phyloP scores from a whole-genome alignment of 2,888 invertebrate species.

The Eumacrocentrus americanus region DNA sequence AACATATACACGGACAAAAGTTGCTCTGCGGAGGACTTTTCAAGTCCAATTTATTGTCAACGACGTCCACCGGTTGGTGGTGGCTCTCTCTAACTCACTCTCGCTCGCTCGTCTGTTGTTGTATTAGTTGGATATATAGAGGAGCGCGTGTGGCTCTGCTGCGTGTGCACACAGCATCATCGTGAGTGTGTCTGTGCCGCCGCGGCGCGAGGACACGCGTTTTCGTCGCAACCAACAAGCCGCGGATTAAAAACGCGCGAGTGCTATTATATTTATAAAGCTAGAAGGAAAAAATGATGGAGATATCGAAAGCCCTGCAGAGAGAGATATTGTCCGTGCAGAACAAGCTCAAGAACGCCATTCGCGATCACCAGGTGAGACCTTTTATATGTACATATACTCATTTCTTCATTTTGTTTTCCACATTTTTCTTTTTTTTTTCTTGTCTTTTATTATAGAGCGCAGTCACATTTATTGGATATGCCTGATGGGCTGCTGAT shows the following conservation, averaged over 20 bases:
- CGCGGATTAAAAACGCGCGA: neutral
- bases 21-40: too few species aligned
- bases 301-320: slow-evolving; percentile 69
- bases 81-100: neutral
- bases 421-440: neutral
- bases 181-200: neutral
- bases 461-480: too few species aligned
- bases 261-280: neutral
- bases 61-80: too few species aligned
- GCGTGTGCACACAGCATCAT: too few species aligned
- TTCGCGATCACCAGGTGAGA: slow-evolving; percentile 70
- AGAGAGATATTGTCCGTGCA: slow-evolving; percentile 69
- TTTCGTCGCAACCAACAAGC: too few species aligned
- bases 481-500: too few species aligned
- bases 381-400: slow-evolving; percentile 4
- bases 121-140: too few species aligned
- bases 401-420: slow-evolving; percentile 12
- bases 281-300: slow-evolving; percentile 60
- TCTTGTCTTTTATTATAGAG: slow-evolving; percentile 7
- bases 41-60: too few species aligned
- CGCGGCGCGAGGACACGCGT: neutral
- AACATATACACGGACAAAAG: too few species aligned
- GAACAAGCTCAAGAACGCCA: slow-evolving; percentile 68
- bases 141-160: too few species aligned
- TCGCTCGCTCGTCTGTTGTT: too few species aligned